Evolutionary conservation across 2,113 vertebrate species (phyloP).

Genomic region (Cephalopterus ornatus): DNA sequence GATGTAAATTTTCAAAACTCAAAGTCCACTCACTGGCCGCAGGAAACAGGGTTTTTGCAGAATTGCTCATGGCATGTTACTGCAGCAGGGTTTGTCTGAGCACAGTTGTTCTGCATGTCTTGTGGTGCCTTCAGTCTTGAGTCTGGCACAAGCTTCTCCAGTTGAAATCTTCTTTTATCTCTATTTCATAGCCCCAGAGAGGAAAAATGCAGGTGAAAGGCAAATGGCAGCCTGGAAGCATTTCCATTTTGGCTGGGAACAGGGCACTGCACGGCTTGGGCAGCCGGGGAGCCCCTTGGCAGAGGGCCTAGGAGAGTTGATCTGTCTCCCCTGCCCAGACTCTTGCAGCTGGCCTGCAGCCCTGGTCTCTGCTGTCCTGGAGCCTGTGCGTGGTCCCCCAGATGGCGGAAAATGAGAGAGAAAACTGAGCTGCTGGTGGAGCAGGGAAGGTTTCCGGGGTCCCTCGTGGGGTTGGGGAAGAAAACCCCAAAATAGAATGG

Average conservation of each 20-base stretch:
- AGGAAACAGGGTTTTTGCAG: background rate
- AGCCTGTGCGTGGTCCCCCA: rapidly evolving
- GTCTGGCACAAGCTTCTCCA: too few relatives aligned
- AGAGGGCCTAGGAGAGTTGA: background rate
- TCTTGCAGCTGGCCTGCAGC: background rate
- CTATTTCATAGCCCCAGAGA: background rate
- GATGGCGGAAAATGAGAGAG: rapidly evolving
- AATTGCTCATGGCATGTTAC: rapidly evolving
- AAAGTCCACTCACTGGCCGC: rapidly evolving
- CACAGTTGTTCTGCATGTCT: background rate
- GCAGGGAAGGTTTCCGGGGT: background rate
- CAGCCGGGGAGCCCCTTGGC: background rate
- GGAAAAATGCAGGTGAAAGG: background rate
- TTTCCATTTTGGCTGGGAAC: background rate
- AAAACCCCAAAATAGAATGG: background rate
- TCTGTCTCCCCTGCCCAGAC: rapidly evolving
- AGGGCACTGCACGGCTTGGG: rapidly evolving
- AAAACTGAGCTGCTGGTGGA: background rate
- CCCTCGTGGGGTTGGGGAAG: rapidly evolving
- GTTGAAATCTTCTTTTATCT: background rate
- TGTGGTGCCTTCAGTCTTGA: rapidly evolving
- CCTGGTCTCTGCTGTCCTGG: background rate
- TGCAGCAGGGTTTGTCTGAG: background rate
- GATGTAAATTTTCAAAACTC: background rate
- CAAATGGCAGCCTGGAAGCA: background rate